Conservation (phyloP, 2,888 invertebrate species). For the Peribatodes rhomboidaria region DNA sequence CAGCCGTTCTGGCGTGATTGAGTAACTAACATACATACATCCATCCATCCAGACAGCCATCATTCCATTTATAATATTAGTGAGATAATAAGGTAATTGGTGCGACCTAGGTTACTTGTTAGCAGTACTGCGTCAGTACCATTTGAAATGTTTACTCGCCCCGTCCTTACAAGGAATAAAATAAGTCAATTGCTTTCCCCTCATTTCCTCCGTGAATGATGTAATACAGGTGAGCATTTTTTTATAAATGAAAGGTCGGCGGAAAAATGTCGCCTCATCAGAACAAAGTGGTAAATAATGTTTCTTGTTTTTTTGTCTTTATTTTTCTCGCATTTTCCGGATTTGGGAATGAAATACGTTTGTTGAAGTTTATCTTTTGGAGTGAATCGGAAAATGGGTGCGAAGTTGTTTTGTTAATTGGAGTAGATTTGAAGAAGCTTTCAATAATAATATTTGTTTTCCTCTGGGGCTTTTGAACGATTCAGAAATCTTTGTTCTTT, state of each 20-base stretch:
- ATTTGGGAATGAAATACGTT: conserved; percentile 29
- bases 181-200: conserved; percentile 39
- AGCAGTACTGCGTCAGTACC: too few relatives aligned
- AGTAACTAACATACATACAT: too few relatives aligned
- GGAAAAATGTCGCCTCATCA: conserved; percentile 49
- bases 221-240: conserved; percentile 48
- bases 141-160: too few relatives aligned
- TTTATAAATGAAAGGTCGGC: conserved; percentile 49
- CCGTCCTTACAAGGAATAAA: too few relatives aligned
- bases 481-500: background rate
- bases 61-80: too few relatives aligned
- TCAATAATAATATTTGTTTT: conserved; percentile 20
- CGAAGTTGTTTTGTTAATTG: conserved; percentile 32
- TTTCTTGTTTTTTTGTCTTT: conserved; percentile 43
- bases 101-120: too few relatives aligned
- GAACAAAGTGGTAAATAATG: conserved; percentile 49
- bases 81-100: too few relatives aligned
- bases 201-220: conserved; percentile 45
- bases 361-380: conserved; percentile 35
- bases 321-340: conserved; percentile 24
- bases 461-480: background rate
- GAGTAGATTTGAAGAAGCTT: conserved; percentile 28
- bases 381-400: conserved; percentile 24
- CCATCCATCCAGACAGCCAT: too few relatives aligned
- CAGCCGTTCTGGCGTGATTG: too few relatives aligned